These are phyloP conservation scores for Tetragnatha versicolor DNA, from an alignment of 1,140 invertebrate species.

Conservation along the genomic window DNA sequence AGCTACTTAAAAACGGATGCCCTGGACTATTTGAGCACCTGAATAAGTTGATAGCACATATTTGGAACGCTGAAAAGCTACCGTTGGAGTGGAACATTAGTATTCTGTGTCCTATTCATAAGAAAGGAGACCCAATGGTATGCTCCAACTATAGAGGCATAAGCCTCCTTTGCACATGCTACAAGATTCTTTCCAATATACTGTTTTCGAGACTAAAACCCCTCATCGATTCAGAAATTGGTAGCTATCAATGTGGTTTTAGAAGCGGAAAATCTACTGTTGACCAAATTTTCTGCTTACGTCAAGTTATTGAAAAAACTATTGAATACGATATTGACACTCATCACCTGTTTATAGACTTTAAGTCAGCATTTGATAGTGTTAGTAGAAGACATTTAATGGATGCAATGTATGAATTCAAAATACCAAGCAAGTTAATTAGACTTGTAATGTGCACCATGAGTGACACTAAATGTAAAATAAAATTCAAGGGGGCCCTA, in stretches of 20 bases:
- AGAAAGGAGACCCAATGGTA: conserved; percentile 9
- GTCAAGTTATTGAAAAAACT: conserved; percentile 1
- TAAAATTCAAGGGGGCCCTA: too few relatives aligned
- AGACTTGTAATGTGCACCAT: background rate
- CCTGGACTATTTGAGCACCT: background rate
- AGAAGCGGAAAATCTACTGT: background rate
- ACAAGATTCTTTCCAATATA: conserved; percentile 9
- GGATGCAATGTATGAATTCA: conserved; percentile 4
- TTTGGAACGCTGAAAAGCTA: background rate
- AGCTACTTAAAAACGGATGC: too few relatives aligned
- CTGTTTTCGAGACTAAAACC: background rate
- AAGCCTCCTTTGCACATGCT: background rate
- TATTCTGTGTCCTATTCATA: conserved; percentile 10
- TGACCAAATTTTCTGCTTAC: background rate
- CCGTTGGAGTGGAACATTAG: background rate
- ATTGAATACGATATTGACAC: conserved; percentile 3
- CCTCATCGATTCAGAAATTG: background rate
- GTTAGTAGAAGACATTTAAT: background rate
- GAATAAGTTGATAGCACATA: background rate
- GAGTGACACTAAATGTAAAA: background rate
- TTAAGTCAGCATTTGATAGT: too few relatives aligned
- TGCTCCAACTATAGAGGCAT: conserved; percentile 10
- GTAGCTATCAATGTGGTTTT: conserved; percentile 1
- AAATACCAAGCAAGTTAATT: too few relatives aligned
- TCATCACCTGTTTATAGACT: conserved; percentile 5